Evolutionary conservation across 2,797 vertebrate species (phyloP).

Genomic region (Gymnocypris eckloni): DNA sequence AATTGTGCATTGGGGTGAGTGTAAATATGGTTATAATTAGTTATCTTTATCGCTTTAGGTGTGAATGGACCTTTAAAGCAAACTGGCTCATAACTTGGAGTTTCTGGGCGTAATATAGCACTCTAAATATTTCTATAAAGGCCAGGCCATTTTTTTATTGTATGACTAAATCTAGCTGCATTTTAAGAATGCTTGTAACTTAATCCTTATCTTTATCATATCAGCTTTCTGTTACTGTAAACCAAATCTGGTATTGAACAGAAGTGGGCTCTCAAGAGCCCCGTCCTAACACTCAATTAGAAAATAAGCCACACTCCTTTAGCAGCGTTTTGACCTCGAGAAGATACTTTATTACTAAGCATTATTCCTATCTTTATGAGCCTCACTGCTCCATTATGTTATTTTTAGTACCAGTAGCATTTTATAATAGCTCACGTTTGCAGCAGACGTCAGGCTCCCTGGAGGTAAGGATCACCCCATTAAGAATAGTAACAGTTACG

Average conservation of each 20-base stretch:
- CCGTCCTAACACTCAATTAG: neutral
- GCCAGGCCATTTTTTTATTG: neutral
- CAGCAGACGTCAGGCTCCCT: conserved; percentile 52
- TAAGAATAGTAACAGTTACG: conserved; percentile 69
- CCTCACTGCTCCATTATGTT: conserved; percentile 47
- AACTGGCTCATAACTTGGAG: neutral
- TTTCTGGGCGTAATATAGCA: neutral
- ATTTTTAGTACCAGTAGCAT: conserved; percentile 70
- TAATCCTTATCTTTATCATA: neutral
- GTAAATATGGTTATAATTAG: neutral
- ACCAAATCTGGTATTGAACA: neutral
- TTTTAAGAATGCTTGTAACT: neutral
- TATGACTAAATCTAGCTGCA: neutral
- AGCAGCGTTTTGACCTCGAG: neutral
- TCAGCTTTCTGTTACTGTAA: neutral
- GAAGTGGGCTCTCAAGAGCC: neutral
- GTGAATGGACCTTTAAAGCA: neutral
- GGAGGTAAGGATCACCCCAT: conserved; percentile 60
- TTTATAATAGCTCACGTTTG: conserved; percentile 51
- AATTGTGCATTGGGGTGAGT: neutral
- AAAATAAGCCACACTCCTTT: conserved; percentile 11
- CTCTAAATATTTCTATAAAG: neutral
- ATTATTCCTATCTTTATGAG: conserved; percentile 19
- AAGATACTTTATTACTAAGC: conserved; percentile 23
- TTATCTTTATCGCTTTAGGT: neutral